These are phyloP conservation scores for Callopanchax toddi DNA, from an alignment of 2,113 vertebrate species.

Conservation along the genomic window DNA sequence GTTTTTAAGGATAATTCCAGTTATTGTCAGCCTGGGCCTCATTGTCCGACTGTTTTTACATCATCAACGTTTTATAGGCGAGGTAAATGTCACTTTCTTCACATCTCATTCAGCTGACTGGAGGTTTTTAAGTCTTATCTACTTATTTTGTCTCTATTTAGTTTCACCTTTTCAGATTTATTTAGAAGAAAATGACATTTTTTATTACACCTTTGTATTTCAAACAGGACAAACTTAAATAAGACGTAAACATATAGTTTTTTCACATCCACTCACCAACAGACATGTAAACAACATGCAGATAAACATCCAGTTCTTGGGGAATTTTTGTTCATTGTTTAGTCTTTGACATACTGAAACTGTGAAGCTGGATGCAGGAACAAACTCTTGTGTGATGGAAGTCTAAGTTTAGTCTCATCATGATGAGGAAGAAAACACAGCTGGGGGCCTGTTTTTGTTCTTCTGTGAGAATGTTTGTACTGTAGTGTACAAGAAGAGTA, in stretches of 20 bases:
- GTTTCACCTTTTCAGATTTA: background rate
- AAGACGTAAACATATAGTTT: background rate
- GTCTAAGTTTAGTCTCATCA: conserved; percentile 70
- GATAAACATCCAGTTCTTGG: background rate
- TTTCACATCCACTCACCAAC: background rate
- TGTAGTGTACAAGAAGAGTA: conserved; percentile 45
- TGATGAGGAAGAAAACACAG: conserved; percentile 73
- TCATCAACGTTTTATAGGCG: background rate
- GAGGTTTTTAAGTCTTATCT: background rate
- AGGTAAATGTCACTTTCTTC: conserved; percentile 5
- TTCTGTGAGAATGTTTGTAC: conserved; percentile 63
- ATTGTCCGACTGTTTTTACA: conserved; percentile 34
- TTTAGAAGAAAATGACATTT: no score
- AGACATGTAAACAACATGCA: background rate
- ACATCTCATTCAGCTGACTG: background rate
- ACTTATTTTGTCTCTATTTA: background rate
- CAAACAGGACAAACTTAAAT: background rate
- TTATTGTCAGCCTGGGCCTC: conserved; percentile 48
- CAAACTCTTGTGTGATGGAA: conserved; percentile 45
- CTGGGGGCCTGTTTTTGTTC: conserved; percentile 74
- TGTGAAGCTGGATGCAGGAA: conserved; percentile 47
- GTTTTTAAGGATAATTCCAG: conserved; percentile 60
- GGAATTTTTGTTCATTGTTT: conserved; percentile 25
- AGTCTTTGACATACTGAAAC: conserved; percentile 21
- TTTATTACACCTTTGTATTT: background rate